Base-by-base conservation (phyloP, 2,797 vertebrate species). In the Halcyon leucocephala region DNA sequence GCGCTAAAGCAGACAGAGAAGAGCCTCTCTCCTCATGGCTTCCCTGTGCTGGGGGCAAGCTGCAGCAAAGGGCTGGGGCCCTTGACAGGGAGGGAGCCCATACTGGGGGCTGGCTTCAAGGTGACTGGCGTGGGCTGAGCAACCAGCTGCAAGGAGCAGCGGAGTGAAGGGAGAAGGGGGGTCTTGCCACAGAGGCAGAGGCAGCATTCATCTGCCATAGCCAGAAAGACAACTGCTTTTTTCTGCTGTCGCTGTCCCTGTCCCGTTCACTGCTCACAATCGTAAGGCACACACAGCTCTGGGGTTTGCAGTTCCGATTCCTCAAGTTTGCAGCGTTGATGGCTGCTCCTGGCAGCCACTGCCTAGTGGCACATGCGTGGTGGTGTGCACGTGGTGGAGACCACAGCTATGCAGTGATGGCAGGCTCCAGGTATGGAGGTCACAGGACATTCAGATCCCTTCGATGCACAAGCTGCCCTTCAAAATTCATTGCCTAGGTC, bases 291-390 rank as follows among this genome's bases (percentile, higher is more conserved):
- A 69, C 3, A 3, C 31, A 55, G 61, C 24, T 55, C 4, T 1
- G 35, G n/a, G 28, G 41, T 54, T n/a, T 49, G 73, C 29, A 17
- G 25, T 70, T 54, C 69, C 7, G 16, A 52, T 21, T 35, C 37
- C 33, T 37, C 35, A 33, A 17, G 12, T 66, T n/a, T 54, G 82
- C 46, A 57, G 28, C 22, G n/a, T 8, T 21, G 42, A 24, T 1
- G 26, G 29, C 21, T 20, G 13, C 62, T 58, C 67, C 82, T 17
- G 28, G 44, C 25, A 58, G 35, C 17, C 39, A 12, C 55, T 55
- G 69, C 51, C 22, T 18, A 7, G 42, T 6, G 25, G n/a, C 1
- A 19, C 1, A 0, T 2, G 21, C 0, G 1, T 7, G 17, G 46
- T 4, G 29, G 61, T n/a, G 35, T 4, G 15, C 26, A 6, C 2